A percentile compares a stretch with the other conserved stretches of the same genome.
Conservation (phyloP, 2,797 vertebrate genomes). For the Danio aesculapii region DNA sequence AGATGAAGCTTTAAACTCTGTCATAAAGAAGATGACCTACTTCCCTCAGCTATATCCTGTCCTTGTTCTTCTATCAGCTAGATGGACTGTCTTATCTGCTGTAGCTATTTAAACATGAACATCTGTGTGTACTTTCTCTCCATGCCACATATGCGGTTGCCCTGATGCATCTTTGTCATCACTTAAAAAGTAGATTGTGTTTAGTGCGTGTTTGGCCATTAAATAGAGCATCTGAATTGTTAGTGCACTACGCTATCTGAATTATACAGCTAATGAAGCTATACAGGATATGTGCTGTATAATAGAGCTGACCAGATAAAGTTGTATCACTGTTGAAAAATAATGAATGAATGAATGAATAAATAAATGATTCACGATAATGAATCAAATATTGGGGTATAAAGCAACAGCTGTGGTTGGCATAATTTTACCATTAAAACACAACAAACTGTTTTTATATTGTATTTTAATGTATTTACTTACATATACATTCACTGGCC, state of each 20-base stretch:
- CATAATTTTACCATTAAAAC: no score
- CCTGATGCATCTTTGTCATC: constrained; percentile 53
- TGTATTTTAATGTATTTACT: no score
- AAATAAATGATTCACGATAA: no score
- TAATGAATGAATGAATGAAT: no score
- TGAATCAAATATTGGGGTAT: no score
- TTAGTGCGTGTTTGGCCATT: not conserved
- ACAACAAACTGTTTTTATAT: no score
- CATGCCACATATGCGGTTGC: constrained; percentile 55
- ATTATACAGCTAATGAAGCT: not conserved
- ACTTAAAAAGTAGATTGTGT: constrained; percentile 17
- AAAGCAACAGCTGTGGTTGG: no score
- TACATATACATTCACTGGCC: no score
- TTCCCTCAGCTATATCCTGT: constrained; percentile 49
- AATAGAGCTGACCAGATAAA: not conserved
- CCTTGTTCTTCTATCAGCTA: constrained; percentile 35
- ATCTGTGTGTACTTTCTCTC: constrained; percentile 45
- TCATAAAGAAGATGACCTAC: constrained; percentile 58
- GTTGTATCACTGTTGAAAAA: not conserved
- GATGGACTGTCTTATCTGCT: constrained; percentile 67
- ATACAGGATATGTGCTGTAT: not conserved
- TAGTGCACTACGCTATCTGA: not conserved
- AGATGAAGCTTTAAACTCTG: not conserved
- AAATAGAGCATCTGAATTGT: not conserved
- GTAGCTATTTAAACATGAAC: constrained; percentile 68